These are phyloP conservation scores for Syngnathus scovelli DNA, from an alignment of 2,113 vertebrate genomes.

Conservation along the genomic window DNA sequence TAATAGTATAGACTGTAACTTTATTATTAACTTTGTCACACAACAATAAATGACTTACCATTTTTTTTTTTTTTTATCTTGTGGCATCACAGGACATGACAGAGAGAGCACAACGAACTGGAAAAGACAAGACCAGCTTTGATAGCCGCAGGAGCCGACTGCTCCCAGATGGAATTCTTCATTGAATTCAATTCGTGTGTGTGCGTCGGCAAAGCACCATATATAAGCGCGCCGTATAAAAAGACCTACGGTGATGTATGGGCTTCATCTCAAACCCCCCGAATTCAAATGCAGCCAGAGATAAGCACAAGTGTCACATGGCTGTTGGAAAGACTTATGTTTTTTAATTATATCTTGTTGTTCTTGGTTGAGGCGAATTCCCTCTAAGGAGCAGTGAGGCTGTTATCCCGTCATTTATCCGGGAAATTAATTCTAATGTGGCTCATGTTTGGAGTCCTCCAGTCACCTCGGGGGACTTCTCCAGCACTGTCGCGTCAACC, in stretches of 20 bases:
- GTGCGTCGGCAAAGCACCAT: conserved; percentile 26
- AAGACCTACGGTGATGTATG: conserved; percentile 23
- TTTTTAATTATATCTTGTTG: conserved; percentile 2
- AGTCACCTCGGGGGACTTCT: conserved; percentile 33
- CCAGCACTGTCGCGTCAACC: conserved; percentile 21
- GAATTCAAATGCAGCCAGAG: conserved; percentile 14
- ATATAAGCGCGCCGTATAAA: conserved; percentile 4
- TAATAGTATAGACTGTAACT: no score
- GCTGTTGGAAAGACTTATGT: background rate
- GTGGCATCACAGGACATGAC: no score
- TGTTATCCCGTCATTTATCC: conserved; percentile 38
- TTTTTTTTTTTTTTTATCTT: no score
- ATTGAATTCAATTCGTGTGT: conserved; percentile 44
- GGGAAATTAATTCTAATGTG: conserved; percentile 50
- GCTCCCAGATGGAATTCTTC: conserved; percentile 46
- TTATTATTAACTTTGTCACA: no score
- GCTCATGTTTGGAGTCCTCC: conserved; percentile 42
- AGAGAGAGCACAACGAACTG: no score
- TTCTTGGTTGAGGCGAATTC: conserved; percentile 15
- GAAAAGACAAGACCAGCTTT: conserved; percentile 24
- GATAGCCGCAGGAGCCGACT: conserved; percentile 50
- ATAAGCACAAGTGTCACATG: conserved; percentile 1
- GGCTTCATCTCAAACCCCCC: conserved; percentile 23
- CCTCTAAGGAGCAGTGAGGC: conserved; percentile 14
- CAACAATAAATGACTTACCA: no score